These are phyloP conservation scores for Scaptomyza cyrtandrae DNA, from an alignment of 2,888 invertebrate genomes.

Conservation along the genomic window DNA sequence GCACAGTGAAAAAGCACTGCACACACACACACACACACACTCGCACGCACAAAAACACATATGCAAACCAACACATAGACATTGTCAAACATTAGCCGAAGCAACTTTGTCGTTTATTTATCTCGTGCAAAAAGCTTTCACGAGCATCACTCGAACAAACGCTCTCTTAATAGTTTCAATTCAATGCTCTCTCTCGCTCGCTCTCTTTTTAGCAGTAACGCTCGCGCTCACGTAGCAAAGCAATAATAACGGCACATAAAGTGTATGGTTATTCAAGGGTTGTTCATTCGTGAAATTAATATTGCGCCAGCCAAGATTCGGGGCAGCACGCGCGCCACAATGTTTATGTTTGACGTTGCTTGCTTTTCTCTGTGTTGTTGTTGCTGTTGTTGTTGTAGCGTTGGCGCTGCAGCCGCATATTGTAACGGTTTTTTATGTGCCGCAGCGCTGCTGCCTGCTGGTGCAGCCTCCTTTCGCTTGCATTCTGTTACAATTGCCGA, in stretches of 20 bases:
- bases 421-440: conserved; percentile 68
- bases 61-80: not conserved
- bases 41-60: conserved; percentile 4
- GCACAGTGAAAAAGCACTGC: conserved; percentile 79
- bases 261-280: conserved; percentile 80
- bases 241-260: conserved; percentile 75
- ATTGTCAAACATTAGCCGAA: conserved; percentile 17
- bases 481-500: conserved; percentile 48
- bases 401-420: conserved; percentile 63
- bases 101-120: conserved; percentile 31
- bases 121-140: conserved; percentile 29
- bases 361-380: conserved; percentile 37
- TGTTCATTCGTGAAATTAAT: conserved; percentile 81
- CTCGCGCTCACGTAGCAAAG: conserved; percentile 61
- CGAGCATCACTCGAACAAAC: conserved; percentile 14
- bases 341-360: conserved; percentile 61
- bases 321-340: conserved; percentile 69
- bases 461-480: conserved; percentile 35
- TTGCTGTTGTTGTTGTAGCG: conserved; percentile 34
- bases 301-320: conserved; percentile 66
- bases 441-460: conserved; percentile 18
- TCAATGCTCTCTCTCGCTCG: conserved; percentile 8
- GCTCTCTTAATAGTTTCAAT: conserved; percentile 11
- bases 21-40: conserved; percentile 52
- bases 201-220: not conserved